Percentiles rank a stretch among this genome's conserved stretches.
Conservation (phyloP, 2,113 vertebrate genomes). For the Ictidomys tridecemlineatus region DNA sequence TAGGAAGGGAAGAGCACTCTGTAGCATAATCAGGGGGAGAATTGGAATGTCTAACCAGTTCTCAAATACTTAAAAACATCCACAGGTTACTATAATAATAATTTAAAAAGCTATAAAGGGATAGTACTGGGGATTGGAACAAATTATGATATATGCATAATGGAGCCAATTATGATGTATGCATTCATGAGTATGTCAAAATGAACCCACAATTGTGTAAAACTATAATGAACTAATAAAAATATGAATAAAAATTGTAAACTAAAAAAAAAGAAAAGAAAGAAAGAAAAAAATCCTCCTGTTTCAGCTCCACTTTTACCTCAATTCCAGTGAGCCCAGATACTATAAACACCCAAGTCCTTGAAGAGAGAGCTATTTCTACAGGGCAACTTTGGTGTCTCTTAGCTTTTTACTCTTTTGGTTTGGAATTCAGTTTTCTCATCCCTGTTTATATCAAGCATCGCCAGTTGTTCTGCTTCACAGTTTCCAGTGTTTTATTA, state of each 20-base stretch:
- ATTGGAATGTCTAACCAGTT: background rate
- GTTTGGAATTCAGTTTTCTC: background rate
- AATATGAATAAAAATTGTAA: no score
- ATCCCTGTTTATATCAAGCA: background rate
- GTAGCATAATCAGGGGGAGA: background rate
- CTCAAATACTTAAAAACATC: background rate
- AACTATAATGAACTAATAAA: no score
- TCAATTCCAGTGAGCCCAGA: background rate
- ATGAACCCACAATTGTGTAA: no score
- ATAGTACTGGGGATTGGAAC: no score
- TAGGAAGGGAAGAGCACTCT: rapidly evolving
- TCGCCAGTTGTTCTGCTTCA: background rate
- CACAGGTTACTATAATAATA: no score
- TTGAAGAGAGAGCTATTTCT: background rate
- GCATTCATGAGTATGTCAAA: no score
- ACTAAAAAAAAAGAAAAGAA: no score
- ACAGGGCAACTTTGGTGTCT: background rate
- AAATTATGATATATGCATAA: no score
- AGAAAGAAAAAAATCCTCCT: background rate
- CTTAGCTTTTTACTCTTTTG: background rate
- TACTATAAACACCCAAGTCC: background rate
- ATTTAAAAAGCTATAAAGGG: no score
- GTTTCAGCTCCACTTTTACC: background rate
- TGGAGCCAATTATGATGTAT: no score
- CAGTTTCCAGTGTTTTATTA: background rate